A percentile compares a stretch with the other conserved stretches of the same genome.
phyloP scores from a whole-genome alignment of 2,888 invertebrate genomes.

The Embidobia sp. region DNA sequence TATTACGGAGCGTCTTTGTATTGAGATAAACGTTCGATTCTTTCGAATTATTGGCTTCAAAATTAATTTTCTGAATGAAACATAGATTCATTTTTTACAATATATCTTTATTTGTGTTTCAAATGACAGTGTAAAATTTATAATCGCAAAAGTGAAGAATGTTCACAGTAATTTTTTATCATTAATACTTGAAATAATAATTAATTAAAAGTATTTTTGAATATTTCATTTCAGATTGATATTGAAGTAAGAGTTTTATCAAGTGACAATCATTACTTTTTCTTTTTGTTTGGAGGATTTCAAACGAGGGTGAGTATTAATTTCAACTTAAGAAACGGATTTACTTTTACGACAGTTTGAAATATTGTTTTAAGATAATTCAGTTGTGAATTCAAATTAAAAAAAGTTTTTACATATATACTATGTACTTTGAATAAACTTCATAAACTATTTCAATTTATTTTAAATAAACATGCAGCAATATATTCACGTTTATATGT shows the following conservation, averaged over 20 bases:
- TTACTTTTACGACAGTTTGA: conserved; percentile 1
- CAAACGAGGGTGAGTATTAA: conserved; percentile 3
- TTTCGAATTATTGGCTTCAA: not conserved
- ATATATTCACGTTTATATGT: no score
- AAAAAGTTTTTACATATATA: no score
- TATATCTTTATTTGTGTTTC: no score
- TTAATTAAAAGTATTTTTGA: not conserved
- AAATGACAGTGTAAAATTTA: no score
- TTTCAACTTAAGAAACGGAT: not conserved
- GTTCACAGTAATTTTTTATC: no score
- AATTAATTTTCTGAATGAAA: no score
- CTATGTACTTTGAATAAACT: no score
- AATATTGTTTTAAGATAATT: conserved; percentile 4
- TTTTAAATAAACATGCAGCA: no score
- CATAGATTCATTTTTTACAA: no score
- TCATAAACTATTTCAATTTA: no score
- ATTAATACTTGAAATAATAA: no score
- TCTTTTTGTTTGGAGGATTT: not conserved
- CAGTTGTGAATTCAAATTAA: not conserved
- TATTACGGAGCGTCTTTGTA: not conserved
- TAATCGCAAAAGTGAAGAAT: no score
- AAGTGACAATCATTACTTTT: conserved; percentile 1
- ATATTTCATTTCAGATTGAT: conserved; percentile 3
- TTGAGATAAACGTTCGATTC: not conserved
- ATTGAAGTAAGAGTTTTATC: not conserved